Conservation (phyloP, 2,113 vertebrate species). For the Machaerirhynchus nigripectus region DNA sequence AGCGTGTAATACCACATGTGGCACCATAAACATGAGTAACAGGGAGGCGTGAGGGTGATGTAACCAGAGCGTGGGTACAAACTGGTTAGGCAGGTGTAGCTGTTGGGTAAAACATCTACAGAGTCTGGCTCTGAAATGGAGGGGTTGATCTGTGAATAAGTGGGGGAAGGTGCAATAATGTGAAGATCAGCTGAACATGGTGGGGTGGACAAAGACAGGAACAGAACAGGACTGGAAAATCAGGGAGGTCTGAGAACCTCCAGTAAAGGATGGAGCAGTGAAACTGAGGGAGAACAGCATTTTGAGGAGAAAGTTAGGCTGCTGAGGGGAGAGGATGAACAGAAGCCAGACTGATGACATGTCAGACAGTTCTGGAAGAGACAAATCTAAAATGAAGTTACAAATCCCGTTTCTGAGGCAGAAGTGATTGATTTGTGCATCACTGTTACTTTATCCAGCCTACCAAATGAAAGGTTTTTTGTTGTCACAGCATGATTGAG, state of each 20-base stretch:
- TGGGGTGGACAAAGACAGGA: not conserved
- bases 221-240: not conserved
- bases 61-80: not conserved
- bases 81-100: constrained; percentile 17
- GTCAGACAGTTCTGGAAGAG: not conserved
- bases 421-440: not conserved
- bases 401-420: not conserved
- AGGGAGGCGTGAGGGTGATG: not conserved
- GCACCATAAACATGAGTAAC: not conserved
- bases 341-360: not conserved
- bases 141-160: not conserved
- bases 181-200: not conserved
- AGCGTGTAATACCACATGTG: not conserved
- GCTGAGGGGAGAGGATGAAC: not conserved
- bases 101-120: not conserved
- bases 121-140: not conserved
- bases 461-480: not conserved
- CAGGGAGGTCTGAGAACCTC: not conserved
- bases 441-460: not conserved
- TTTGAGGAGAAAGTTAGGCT: not conserved
- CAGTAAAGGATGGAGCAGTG: not conserved
- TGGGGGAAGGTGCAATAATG: not conserved
- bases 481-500: not conserved
- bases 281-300: not conserved
- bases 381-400: not conserved